Base-by-base conservation (phyloP, 1,140 invertebrate species). In the Drosophila orosa region DNA sequence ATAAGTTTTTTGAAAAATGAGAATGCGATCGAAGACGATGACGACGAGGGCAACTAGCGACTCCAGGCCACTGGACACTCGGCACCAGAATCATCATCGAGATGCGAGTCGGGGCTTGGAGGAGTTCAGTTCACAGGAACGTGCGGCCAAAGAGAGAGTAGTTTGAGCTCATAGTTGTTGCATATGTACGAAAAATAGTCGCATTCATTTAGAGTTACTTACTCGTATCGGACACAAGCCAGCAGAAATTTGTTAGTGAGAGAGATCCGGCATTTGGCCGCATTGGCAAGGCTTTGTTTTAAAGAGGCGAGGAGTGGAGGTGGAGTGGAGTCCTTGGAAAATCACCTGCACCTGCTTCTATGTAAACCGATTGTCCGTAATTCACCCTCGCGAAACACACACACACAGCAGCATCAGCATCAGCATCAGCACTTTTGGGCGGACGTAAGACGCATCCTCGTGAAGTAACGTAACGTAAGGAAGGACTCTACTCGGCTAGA, bases 1-100 rank as follows among this genome's bases (percentile, higher is more conserved):
- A 91, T 91, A 91, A 80, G 89, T 91, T 91, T 90, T 90, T 80
- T 74, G 39, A 78, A 55, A 62, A 77, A 40, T 25, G 56, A 66
- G 29, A 60, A 27, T 24, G 33, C 65, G 65, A 42, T 48, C 33
- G 63, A 33, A 10, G 37, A 39, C 31, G 65, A 39, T 25, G 65
- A 63, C 47, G 47, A 52, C 35, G 17, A 24, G 19, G 52, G 24
- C 39, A 9, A 33, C 58, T 47, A 59, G 62, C 63, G 29, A 66
- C 29, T 58, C 52, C 52, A 58, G 37, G 33, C 44, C 39, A 19
- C 9, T 12, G 10, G 24, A 8, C 44, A 47, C 9, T 15, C 8
- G 22, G 44, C 24, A 25, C 8, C 44, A 1, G 2, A 27, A 10
- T 27, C n/a, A n/a, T n/a, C n/a, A n/a, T n/a, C n/a, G n/a, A n/a